A percentile compares a stretch with the other conserved stretches of the same genome.
Conservation (phyloP, 2,797 vertebrate genomes). For the Melanogrammus aeglefinus region DNA sequence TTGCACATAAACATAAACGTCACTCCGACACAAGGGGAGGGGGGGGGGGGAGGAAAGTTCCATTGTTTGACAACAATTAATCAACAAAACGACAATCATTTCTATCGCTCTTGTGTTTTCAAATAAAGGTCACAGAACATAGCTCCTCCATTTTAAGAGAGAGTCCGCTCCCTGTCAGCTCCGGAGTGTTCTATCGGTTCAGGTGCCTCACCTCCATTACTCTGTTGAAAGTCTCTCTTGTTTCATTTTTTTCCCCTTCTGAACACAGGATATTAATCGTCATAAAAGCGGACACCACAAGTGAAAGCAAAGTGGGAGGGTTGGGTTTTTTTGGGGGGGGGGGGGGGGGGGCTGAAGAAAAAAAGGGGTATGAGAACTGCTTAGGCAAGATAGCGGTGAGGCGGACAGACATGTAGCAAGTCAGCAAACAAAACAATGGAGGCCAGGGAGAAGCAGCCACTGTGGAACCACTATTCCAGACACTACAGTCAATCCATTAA, state of each 20-base stretch:
- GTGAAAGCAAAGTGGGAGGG: background rate
- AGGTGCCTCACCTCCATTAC: background rate
- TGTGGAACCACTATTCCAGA: background rate
- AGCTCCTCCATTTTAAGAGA: too few species aligned
- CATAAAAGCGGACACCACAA: background rate
- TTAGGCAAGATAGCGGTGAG: background rate
- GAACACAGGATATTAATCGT: slow-evolving; percentile 4
- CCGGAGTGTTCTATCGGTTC: background rate
- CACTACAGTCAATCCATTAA: slow-evolving; percentile 25
- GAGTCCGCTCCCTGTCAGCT: too few species aligned
- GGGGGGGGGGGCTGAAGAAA: background rate
- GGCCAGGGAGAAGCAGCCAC: slow-evolving; percentile 16
- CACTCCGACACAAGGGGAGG: slow-evolving; percentile 13
- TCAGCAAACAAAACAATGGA: slow-evolving; percentile 10
- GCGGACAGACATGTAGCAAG: background rate
- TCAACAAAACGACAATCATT: slow-evolving; percentile 13
- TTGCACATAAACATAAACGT: slow-evolving; percentile 38
- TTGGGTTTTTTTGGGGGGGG: too few species aligned
- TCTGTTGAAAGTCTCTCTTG: background rate
- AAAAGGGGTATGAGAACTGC: background rate
- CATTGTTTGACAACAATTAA: slow-evolving; percentile 25
- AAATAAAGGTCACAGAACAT: slow-evolving; percentile 18
- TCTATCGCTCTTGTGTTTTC: slow-evolving; percentile 1
- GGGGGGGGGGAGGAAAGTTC: slow-evolving; percentile 9
- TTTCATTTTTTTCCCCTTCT: background rate